Conservation (phyloP, 2,797 vertebrate species). For the Spinibarbus caldwelli region DNA sequence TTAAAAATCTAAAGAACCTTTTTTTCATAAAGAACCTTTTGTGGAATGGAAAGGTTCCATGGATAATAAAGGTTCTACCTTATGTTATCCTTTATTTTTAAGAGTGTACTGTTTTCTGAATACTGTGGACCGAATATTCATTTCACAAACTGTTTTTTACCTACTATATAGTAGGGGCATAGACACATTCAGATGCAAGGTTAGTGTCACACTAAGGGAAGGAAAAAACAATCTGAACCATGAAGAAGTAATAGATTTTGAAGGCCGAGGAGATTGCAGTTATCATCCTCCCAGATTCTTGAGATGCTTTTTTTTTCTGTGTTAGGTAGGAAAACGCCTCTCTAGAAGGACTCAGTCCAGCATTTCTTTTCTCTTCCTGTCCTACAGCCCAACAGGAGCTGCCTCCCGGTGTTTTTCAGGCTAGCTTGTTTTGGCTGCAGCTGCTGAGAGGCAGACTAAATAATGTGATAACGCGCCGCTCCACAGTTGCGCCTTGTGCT, state of each 20-base stretch:
- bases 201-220: constrained; percentile 11
- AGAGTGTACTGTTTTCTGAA: neutral
- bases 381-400: constrained; percentile 44
- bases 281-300: constrained; percentile 36
- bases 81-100: neutral
- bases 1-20: too few relatives aligned
- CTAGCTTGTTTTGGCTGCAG: constrained; percentile 62
- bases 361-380: constrained; percentile 44
- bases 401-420: constrained; percentile 49
- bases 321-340: constrained; percentile 17
- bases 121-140: neutral
- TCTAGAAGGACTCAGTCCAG: constrained; percentile 29
- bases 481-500: constrained; percentile 53
- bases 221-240: constrained; percentile 14
- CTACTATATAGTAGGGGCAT: too few relatives aligned
- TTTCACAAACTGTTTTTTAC: neutral
- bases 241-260: constrained; percentile 29
- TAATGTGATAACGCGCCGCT: constrained; percentile 62
- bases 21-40: neutral
- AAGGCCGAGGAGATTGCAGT: constrained; percentile 37
- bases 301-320: constrained; percentile 24
- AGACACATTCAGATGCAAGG: neutral
- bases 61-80: neutral
- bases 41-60: neutral
- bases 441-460: constrained; percentile 63